Base-by-base conservation (phyloP, 2,888 invertebrate genomes). In the Drosophila rellima region DNA sequence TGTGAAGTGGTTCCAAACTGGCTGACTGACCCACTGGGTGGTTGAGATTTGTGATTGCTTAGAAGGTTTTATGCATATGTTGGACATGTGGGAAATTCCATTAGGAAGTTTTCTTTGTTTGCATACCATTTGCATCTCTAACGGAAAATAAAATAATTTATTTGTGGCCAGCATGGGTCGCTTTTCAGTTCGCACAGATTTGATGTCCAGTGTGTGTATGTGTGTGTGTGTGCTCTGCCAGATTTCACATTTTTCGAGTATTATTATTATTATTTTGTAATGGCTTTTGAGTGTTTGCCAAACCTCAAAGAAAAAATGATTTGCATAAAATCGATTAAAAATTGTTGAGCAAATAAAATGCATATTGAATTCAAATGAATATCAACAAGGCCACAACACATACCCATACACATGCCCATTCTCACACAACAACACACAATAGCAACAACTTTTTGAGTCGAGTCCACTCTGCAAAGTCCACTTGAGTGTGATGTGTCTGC, bases 261-360 rank as follows among this genome's bases (percentile, higher is more conserved):
- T 71, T 86, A 77, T 83, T 84, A 78, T 82, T 88, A 83, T 80
- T 88, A 83, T 89, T 82, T 86, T 83, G 89, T 88, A 88, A 88
- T 88, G 89, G 89, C 63, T 80, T 85, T 86, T 63, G 72, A 88
- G 87, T 88, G 87, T 74, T 80, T 80, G 72, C 69, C 68, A 51
- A 59, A 65, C 54, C 50, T 35, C 20, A 68, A 63, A 70, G 76
- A 88, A 76, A 72, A 82, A 82, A 68, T 81, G 66, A 89, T 84
- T 89, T 84, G 86, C 83, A 89, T 89, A 84, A 84, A 89, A 89
- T 84, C 83, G 88, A 84, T 84, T 85, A 85, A 74, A 56, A 67
- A 89, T 88, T 75, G 33, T 79, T 70, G 52, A 54, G 47, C 73
- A 78, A 84, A 85, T 76, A 72, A 88, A 83, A 88, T 86, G 80